Base-by-base conservation (phyloP, 37 sponge, comb jelly and placozoan genomes). In the Diacarnus erythraeanus region DNA sequence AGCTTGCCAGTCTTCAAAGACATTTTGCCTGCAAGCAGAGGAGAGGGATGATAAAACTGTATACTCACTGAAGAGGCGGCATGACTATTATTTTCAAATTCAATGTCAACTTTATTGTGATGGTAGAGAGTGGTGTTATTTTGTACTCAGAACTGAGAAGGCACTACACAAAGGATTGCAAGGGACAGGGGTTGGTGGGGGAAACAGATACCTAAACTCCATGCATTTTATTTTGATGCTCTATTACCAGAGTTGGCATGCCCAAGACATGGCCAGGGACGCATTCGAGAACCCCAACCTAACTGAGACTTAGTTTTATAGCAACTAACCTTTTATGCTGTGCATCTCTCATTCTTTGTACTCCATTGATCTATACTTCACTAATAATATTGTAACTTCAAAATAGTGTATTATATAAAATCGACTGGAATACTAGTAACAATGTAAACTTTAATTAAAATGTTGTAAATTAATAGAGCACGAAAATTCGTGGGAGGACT, bases 21-120 rank as follows among this genome's bases (percentile, higher is more conserved):
- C 57, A 30, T 72, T 82, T 47, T 82, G 64, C 66, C 56, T 82
- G 27, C 38, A 80, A 26, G 34, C 8, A 26, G 3, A 38, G 1
- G 15, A 38, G 15, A 57, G 36, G 15, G 41, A 34, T 71, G 38
- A 56, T 40, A 2, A 65, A 43, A n/a, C 39, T 2, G 18, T 43
- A 1, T 65, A 42, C 51, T 26, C 17, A 51, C 76, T 83, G 20
- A 83, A 83, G 65, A 31, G 31, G 36, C 56, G 70, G 20, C 76
- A 83, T 40, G 69, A 83, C 54, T 83, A 83, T 27, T 75, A 83
- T 39, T 83, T 57, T 33, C 84, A 83, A 68, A 38, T 83, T 54
- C 84, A 83, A 57, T 83, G 84, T 38, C 69, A 67, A 35, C 25
- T 83, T 47, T 83, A 65, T 44, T 83, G 84, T 57, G 41, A 66